Evolutionary conservation across 2,888 invertebrate genomes (phyloP).

Genomic region (Hedya salicella): DNA sequence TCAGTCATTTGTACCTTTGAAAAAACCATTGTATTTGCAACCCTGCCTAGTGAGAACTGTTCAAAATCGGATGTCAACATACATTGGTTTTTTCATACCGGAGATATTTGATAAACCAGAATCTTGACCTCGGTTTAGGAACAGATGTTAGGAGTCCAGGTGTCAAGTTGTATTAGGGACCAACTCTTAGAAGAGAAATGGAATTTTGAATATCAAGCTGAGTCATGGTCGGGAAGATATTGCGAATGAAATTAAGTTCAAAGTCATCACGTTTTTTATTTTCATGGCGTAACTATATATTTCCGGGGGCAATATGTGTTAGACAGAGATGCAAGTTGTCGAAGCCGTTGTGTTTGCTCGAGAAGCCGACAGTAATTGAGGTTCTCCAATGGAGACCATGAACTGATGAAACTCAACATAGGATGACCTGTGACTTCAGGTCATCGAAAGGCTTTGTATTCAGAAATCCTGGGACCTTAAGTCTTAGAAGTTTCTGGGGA

Average conservation of each 20-base stretch:
- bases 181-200: neutral
- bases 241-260: slow-evolving; percentile 38
- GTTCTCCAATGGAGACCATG: no score
- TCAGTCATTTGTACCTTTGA: neutral
- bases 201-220: neutral
- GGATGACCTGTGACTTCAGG: no score
- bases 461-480: no score
- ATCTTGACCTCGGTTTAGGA: neutral
- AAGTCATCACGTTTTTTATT: slow-evolving; percentile 9
- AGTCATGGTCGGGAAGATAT: slow-evolving; percentile 25
- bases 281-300: no score
- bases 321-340: no score
- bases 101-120: neutral
- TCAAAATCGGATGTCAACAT: neutral
- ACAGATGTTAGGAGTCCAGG: neutral
- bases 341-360: no score
- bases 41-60: neutral
- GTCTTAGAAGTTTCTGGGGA: no score
- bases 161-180: neutral
- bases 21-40: neutral
- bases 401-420: no score
- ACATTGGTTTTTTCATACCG: neutral
- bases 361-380: no score
- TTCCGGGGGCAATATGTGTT: no score
- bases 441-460: no score